Base-by-base conservation (phyloP, 1,140 invertebrate species). In the Chymomyza costata region DNA sequence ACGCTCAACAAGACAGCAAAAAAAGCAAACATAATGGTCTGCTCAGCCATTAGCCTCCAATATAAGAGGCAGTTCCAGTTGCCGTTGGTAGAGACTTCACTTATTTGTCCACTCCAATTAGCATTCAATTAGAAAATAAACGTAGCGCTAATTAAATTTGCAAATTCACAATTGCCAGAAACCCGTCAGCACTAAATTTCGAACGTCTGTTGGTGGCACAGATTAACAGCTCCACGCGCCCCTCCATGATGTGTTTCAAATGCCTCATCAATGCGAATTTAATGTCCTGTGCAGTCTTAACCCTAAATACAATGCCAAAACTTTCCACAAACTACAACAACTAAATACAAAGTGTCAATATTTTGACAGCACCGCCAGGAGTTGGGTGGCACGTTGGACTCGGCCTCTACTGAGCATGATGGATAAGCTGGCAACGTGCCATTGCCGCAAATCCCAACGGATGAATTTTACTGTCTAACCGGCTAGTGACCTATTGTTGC, bases 121-220 rank as follows among this genome's bases (percentile, higher is more conserved):
- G 54, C 73, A 57, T 65, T 44, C 60, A 80, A 80, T 80, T 80
- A 73, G 60, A 80, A 73, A 66, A 73, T 73, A 80, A 80, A 68
- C 56, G 58, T 25, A 8, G 16, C 53, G 73, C 56, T 80, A 80
- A 80, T 73, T 65, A 18, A 37, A 38, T 47, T 25, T 1, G 53
- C 44, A 65, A 73, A 80, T 54, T 19, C 49, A 40, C 32, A 34
- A 43, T 49, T 35, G 45, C 50, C 32, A 61, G 54, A 37, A 45
- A 21, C 48, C 34, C n/a, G n/a, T n/a, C n/a, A n/a, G n/a, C n/a
- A n/a, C n/a, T n/a, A n/a, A n/a, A n/a, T n/a, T 53, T 34, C 18
- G 35, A 15, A 14, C 32, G 54, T 37, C 44, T 48, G 15, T 47
- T 58, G 50, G 34, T 66, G 70, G 71, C 66, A 47, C 70, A 53